Evolutionary conservation across 2,113 vertebrate genomes (phyloP), one percentile per base, ranked within the genome.

Genomic region (Cricetomys ansorgei): DNA sequence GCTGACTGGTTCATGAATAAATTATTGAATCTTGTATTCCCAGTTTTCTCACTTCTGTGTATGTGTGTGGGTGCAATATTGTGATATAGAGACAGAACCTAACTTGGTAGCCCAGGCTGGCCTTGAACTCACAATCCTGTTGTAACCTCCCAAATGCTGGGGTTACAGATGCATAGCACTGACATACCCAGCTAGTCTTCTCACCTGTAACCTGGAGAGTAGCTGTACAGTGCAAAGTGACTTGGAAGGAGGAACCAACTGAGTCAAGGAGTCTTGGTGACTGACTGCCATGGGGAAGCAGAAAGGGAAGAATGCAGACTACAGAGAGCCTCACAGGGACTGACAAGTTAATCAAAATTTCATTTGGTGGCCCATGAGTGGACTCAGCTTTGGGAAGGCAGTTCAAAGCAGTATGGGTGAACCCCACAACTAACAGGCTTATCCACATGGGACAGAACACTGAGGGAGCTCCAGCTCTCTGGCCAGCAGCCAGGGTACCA

Each of bases 401-500:
- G 27, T 57, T 55, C 55, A 76, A 19, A 7, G 37, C 50, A 55
- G 0, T 4, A 3, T 5, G 34, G 75, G 23, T 57, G 64, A 83
- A 31, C 12, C 3, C 75, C 31, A 9, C 21, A 67, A 25, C 13
- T 70, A 91, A 79, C 45, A 31, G 45, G 59, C 59, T n/a, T 37
- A 37, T 23, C 53, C 37, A 16, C 40, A 11, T 17, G 57, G 48
- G 31, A 48, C 17, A 87, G 86, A 62, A 37, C 3, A n/a, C 43
- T 62, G 65, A 77, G 37, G 69, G 72, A 70, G 29, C 12, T 3
- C 72, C 50, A 83, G 55, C 16, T 34, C 83, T 69, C 40, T 73
- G n/a, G 73, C 50, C 2, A 1, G 73, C 37, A 34, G 21, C 34
- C 3, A 5, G 4, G 19, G 31, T 5, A 17, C 45, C 0, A 12